These are phyloP conservation scores for Anolis apletophallus DNA, from an alignment of 2,797 vertebrate species.

Conservation along the genomic window DNA sequence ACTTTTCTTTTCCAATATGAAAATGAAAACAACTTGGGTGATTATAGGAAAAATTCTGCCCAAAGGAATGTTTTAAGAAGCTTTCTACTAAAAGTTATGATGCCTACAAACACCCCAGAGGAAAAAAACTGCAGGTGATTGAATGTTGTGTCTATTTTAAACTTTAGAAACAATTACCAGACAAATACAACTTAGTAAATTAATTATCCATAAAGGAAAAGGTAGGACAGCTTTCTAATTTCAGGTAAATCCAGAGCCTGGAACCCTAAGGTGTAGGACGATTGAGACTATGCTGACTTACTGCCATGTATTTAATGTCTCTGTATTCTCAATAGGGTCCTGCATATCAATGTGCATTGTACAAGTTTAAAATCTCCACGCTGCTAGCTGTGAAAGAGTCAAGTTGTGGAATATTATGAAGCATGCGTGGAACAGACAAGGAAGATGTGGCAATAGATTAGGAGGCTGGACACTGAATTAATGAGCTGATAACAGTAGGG, in stretches of 20 bases:
- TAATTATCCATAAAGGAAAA: background rate
- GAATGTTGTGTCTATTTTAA: background rate
- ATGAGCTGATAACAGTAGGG: no score
- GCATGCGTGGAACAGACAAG: no score
- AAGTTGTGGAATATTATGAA: no score
- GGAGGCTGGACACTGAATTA: no score
- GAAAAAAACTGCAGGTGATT: background rate
- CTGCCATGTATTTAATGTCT: background rate
- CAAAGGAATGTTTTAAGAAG: background rate
- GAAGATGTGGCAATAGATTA: no score
- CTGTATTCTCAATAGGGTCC: background rate
- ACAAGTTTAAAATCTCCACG: no score
- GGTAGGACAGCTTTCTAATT: background rate
- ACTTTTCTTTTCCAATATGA: background rate
- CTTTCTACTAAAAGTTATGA: background rate
- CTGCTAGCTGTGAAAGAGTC: no score
- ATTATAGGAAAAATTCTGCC: background rate
- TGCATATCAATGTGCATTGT: no score
- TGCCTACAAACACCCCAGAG: background rate
- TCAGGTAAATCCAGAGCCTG: background rate
- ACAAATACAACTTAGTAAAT: background rate
- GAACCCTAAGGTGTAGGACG: no score
- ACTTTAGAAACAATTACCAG: background rate
- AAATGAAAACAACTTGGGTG: background rate
- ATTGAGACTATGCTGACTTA: no score